Percentiles rank a stretch among this genome's conserved stretches.
Conservation (phyloP, 2,113 vertebrate species). For the Odocoileus hemionus region DNA sequence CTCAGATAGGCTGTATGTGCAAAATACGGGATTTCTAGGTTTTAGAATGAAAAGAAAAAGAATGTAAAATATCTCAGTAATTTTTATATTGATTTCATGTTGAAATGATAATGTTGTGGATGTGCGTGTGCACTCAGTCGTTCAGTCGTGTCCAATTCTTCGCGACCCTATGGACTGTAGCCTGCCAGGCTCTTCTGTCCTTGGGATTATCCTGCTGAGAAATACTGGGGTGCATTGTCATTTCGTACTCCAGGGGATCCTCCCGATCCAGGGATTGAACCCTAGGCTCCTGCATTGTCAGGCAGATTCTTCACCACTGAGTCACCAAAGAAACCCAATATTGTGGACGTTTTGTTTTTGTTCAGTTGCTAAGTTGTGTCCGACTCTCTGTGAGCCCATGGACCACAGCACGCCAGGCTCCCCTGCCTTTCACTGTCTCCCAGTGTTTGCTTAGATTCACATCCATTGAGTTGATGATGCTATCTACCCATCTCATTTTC, state of each 20-base stretch:
- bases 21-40: neutral
- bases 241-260: neutral
- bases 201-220: neutral
- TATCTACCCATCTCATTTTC: neutral
- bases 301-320: neutral
- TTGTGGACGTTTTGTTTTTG: neutral
- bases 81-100: neutral
- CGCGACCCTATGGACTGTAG: neutral
- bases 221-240: neutral
- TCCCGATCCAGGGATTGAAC: neutral
- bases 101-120: neutral
- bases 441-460: neutral
- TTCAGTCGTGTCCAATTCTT: neutral
- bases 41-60: neutral
- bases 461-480: neutral
- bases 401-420: neutral
- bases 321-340: neutral
- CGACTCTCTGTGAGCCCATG: neutral
- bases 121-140: neutral
- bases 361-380: neutral
- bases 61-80: neutral
- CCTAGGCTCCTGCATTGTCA: neutral
- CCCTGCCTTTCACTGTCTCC: neutral
- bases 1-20: neutral
- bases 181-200: neutral